Conservation (phyloP, 2,888 invertebrate genomes). For the Melinaea menophilus region DNA sequence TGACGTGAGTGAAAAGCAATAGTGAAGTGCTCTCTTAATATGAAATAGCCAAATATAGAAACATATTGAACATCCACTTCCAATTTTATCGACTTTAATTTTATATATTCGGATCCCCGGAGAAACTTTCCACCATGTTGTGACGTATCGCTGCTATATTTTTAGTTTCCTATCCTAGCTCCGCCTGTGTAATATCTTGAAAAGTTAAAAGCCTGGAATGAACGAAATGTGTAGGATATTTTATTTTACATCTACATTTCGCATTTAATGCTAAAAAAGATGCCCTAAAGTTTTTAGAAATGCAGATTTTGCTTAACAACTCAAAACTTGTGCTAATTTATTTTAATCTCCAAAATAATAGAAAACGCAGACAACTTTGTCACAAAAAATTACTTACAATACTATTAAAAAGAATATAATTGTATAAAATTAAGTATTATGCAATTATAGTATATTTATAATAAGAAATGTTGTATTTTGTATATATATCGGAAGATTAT, state of each 20-base stretch:
- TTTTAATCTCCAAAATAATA: too few relatives aligned
- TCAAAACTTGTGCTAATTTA: too few relatives aligned
- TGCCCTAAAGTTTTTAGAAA: neutral
- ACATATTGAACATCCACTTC: conserved; percentile 6
- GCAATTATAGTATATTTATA: too few relatives aligned
- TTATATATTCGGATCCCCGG: conserved; percentile 8
- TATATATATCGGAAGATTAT: conserved; percentile 15
- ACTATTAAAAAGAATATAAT: too few relatives aligned
- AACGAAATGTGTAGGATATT: conserved; percentile 1
- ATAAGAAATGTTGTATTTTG: neutral
- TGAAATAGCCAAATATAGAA: neutral
- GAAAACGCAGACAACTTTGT: too few relatives aligned
- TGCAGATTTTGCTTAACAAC: too few relatives aligned
- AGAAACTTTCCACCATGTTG: conserved; percentile 9
- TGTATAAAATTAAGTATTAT: too few relatives aligned
- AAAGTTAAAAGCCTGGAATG: conserved; percentile 14
- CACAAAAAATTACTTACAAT: too few relatives aligned
- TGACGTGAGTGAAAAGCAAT: too few relatives aligned
- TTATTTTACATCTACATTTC: neutral
- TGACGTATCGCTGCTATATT: conserved; percentile 17
- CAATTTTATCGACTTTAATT: conserved; percentile 11
- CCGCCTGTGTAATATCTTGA: conserved; percentile 15
- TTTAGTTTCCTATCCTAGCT: conserved; percentile 15
- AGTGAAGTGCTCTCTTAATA: too few relatives aligned
- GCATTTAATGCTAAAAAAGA: neutral